Percentiles rank a stretch among this genome's conserved stretches.
These are phyloP conservation scores for Ridgeia piscesae DNA, from an alignment of 1,140 invertebrate species.

Conservation along the genomic window DNA sequence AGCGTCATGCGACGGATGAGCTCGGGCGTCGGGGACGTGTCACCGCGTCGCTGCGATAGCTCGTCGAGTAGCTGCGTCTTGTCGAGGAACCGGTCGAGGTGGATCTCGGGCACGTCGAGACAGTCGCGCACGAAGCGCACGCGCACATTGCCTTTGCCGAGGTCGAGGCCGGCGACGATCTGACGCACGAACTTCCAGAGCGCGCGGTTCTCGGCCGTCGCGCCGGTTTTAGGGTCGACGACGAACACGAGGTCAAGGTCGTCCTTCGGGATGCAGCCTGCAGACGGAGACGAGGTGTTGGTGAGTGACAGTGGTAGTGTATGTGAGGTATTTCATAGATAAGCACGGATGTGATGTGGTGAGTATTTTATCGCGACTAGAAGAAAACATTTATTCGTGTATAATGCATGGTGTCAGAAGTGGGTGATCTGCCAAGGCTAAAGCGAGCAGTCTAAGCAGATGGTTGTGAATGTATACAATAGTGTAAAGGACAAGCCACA, in stretches of 20 bases:
- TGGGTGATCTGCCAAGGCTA: not conserved
- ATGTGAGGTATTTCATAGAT: not conserved
- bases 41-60: not conserved
- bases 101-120: not conserved
- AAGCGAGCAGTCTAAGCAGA: not conserved
- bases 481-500: not conserved
- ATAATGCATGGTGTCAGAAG: not conserved
- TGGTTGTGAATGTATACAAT: too few species aligned
- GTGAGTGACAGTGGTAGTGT: not conserved
- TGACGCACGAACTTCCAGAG: slow-evolving; percentile 25
- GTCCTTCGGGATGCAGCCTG: slow-evolving; percentile 20
- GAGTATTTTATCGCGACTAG: too few species aligned
- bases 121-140: slow-evolving; percentile 22
- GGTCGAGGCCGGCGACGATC: slow-evolving; percentile 19
- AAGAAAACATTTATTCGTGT: not conserved
- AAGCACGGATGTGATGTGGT: not conserved
- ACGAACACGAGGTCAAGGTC: slow-evolving; percentile 21
- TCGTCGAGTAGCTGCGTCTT: slow-evolving; percentile 10
- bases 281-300: too few species aligned
- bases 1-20: slow-evolving; percentile 17
- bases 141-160: slow-evolving; percentile 13
- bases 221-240: slow-evolving; percentile 23
- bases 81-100: not conserved
- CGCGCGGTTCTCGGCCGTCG: not conserved
- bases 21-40: not conserved